Base-by-base conservation (phyloP, 2,113 vertebrate species). In the Epinephelus lanceolatus region DNA sequence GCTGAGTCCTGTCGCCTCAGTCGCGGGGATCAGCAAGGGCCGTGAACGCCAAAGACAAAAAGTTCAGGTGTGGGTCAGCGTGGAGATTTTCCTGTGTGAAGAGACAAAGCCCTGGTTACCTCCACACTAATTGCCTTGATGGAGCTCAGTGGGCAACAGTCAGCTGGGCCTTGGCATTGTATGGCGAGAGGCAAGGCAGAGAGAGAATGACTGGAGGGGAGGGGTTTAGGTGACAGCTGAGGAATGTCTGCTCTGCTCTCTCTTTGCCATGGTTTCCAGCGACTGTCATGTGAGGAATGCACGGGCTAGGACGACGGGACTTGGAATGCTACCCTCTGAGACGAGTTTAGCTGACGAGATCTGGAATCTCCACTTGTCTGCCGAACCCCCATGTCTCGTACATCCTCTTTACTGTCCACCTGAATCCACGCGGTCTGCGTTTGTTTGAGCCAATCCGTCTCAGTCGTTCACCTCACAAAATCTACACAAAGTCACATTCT, bases 281-380 rank as follows among this genome's bases (percentile, higher is more conserved):
- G 86, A 94, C 91, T 94, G 95, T 95, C 96, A 97, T 96, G 94
- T 93, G 92, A 96, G 94, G 96, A 97, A 98, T 96, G 96, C 90
- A 88, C 70, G 66, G 49, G 91, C 90, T 80, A 93, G 94, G 94
- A 95, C 93, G 93, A 94, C 95, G 88, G 84, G 95, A 93, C 57
- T 68, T 88, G 95, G 96, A 97, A 97, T 95, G 95, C 73, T 94
- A 95, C 94, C 94, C 95, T 94, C 94, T 88, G 94, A 83, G 94
- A 88, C 78, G 3, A 75, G 81, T 86, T 92, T 83, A 90, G 89
- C 89, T 14, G 47, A 83, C 23, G 51, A 59, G 80, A 84, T 80
- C 80, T 78, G 70, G 80, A 84, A 89, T 73, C 82, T 78, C 42
- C 51, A 40, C 88, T 86, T 15, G 63, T 79, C 81, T 69, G 57